Evolutionary conservation across 2,113 vertebrate genomes (phyloP), one percentile per base, ranked within the genome.

Genomic region (Lophius piscatorius): DNA sequence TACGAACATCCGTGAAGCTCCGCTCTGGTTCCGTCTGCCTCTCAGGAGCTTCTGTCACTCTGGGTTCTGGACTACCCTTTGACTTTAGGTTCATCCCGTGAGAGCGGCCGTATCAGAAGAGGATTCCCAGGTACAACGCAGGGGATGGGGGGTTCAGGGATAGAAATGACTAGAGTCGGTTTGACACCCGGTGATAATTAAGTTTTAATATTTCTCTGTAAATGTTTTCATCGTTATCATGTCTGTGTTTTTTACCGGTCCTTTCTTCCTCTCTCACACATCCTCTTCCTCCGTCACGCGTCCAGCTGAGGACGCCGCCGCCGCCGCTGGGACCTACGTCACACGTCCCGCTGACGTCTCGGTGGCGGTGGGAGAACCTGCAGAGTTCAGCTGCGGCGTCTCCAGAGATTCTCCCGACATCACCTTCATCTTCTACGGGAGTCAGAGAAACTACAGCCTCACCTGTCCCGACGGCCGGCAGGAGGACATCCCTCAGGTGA

Each of bases 341-440:
- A 63, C 59, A 1, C 45, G 0, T 0, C 91, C 89, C 10, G 10
- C 1, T 1, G 56, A 88, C 17, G 2, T 84, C n/a, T 77, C 49
- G 0, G 73, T 71, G 35, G 61, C 26, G n/a, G 55, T 68, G 17
- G 88, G 90, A 7, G 70, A 89, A 9, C 47, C 84, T 7, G 85
- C 65, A 3, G 66, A 35, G 55, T 92, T 90, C 39, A 10, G 6
- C 20, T 92, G 91, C 63, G 83, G 82, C 1, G 73, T 88, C 1
- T 29, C 51, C 1, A 0, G 28, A 26, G 14, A 0, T 0, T 28
- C 45, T 9, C 6, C 50, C 0, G 44, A 22, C 12, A 2, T 92
- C 7, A 64, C 36, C 0, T 83, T 93, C 8, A 84, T 44, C 20
- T 54, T 85, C 24, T 69, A 63, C 1, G 16, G 75, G 9, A 67